Evolutionary conservation across 2,113 vertebrate genomes (phyloP), one percentile per base, ranked within the genome.

Genomic region (Columba livia): DNA sequence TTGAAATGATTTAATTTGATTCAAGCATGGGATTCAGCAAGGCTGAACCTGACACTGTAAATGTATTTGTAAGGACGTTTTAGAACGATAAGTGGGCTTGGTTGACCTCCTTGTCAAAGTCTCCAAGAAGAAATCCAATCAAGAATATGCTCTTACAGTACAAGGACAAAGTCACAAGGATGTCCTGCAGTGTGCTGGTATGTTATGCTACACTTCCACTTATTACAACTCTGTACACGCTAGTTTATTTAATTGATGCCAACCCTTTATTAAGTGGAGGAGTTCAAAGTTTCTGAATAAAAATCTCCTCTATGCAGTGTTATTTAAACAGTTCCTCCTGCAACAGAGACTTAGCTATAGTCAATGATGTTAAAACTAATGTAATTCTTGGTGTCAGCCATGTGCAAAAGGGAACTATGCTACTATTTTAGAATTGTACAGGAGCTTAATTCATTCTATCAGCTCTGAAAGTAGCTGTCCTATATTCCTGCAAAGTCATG

Each of bases 1-100:
- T 96, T 53, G 64, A 94, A 94, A 89, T 25, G 0, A 89, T 90
- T 96, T 95, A 78, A 96, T 96, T 96, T 83, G 91, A 60, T 89
- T 92, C 72, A 79, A 94, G 61, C 64, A 70, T 24, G 69, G 53
- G 54, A 81, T 84, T 53, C 36, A 50, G 24, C 3, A 17, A 91
- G 60, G 72, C 90, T 79, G 84, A 90, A 61, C 40, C 83, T 97
- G 80, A 72, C 89, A 82, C 50, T 48, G 86, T 78, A 93, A 93
- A 95, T 92, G 62, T 57, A 64, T 96, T 96, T 96, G 77, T 95
- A 96, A 96, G 92, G 93, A 82, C 20, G 56, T 85, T 84, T 93
- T 91, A 80, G 83, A 94, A 81, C 51, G 60, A 38, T 69, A 61
- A 89, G 28, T 0, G 23, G 83, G 54, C 60, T 85, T 57, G 77